phyloP scores from a whole-genome alignment of 1,140 invertebrate species.

The Drosophila chauvacae region DNA sequence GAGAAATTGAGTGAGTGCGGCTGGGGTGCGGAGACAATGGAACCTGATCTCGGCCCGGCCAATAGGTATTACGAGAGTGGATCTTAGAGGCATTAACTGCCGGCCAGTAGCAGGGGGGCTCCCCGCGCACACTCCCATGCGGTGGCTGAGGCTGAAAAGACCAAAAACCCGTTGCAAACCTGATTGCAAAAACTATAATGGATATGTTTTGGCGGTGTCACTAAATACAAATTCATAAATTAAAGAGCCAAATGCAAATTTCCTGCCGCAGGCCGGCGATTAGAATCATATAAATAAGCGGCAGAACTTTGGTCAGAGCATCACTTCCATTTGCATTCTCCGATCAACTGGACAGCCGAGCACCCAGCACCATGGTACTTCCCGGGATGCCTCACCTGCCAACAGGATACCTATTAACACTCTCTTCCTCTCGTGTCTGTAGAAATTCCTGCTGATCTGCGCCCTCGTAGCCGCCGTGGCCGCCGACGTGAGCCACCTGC shows the following conservation, averaged over 20 bases:
- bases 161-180: slow-evolving; percentile 69
- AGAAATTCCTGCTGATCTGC: slow-evolving; percentile 79
- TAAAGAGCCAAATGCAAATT: slow-evolving; percentile 75
- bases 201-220: slow-evolving; percentile 70
- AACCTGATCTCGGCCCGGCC: slow-evolving; percentile 50
- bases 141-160: slow-evolving; percentile 21
- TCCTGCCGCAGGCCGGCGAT: slow-evolving; percentile 49
- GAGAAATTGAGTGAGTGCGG: slow-evolving; percentile 41
- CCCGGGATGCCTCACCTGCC: slow-evolving; percentile 7
- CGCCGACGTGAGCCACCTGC: slow-evolving; percentile 78
- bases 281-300: slow-evolving; percentile 81
- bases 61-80: slow-evolving; percentile 39
- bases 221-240: slow-evolving; percentile 78
- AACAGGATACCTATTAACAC: slow-evolving; percentile 25
- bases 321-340: slow-evolving; percentile 80
- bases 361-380: slow-evolving; percentile 75
- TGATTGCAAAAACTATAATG: slow-evolving; percentile 79
- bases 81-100: slow-evolving; percentile 33
- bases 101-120: slow-evolving; percentile 5
- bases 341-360: slow-evolving; percentile 67
- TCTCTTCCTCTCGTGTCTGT: slow-evolving; percentile 27
- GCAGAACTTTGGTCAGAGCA: slow-evolving; percentile 52
- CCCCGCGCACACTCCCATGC: background rate
- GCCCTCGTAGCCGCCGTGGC: slow-evolving; percentile 70
- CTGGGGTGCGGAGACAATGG: slow-evolving; percentile 26